Base-by-base conservation (phyloP, 2,888 invertebrate genomes). In the Pheosia tremula region DNA sequence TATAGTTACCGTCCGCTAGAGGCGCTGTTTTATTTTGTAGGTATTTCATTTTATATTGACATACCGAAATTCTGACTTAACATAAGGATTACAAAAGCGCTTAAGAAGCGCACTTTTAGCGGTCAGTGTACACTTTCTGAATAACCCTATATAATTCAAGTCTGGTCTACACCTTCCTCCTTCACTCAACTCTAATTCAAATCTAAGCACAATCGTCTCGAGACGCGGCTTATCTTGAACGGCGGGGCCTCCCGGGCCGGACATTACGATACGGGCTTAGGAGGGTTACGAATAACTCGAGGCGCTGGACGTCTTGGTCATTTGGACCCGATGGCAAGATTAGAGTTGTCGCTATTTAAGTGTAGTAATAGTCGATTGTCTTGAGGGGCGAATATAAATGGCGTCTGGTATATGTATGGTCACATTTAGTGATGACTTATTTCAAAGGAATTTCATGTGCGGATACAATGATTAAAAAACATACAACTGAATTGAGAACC, bases 211-310 rank as follows among this genome's bases (percentile, higher is more conserved):
- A 54, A 66, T 64, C 67, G 74, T 77, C 79, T 80, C 69, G 66
- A 75, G 79, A 68, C 67, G 57, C 57, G 43, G 70, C 67, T 75
- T 79, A 80, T 80, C 80, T 70, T n/a, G 41, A 47, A 60, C 47
- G 39, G 39, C 39, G 50, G 64, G 58, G 52, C 56, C 58, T 59
- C 37, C 11, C 59, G 60, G 55, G 47, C 57, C 60, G 58, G 66
- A 61, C 57, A 54, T 63, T 55, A 61, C 60, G 59, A 45, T 58
- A 47, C n/a, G 58, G 49, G 53, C 58, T 60, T 50, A 60, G 45
- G 43, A 36, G 57, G 43, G 24, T 54, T 52, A 56, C 49, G 43
- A n/a, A 41, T 24, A 53, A 39, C 55, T 37, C 55, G 11, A 36
- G 38, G 45, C 24, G 10, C 56, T 56, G 56, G 56, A 56, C 56